Evolutionary conservation across 2,797 vertebrate genomes (phyloP).

Genomic region (Clarias pachynema): DNA sequence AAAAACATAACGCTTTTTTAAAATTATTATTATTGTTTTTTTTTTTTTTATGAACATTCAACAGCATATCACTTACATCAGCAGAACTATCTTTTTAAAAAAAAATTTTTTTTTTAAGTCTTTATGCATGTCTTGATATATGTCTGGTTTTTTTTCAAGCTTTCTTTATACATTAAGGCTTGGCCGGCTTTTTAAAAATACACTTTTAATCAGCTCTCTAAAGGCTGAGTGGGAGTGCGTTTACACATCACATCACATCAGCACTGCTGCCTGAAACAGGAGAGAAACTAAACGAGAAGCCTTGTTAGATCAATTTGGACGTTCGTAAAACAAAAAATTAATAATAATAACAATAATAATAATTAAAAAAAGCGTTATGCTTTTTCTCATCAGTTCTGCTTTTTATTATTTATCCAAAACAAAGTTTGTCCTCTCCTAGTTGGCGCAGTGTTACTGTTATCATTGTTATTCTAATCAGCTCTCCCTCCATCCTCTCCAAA

Average conservation of each 20-base stretch:
- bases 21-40: no score
- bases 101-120: background rate
- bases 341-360: no score
- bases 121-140: background rate
- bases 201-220: conserved; percentile 22
- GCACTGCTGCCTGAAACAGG: background rate
- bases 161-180: background rate
- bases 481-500: conserved; percentile 1
- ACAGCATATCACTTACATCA: background rate
- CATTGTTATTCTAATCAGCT: conserved; percentile 13
- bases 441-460: background rate
- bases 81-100: background rate
- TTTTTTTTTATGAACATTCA: background rate
- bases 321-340: background rate
- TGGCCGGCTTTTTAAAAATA: background rate
- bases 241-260: background rate
- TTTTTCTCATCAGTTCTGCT: background rate
- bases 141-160: background rate
- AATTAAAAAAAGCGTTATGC: background rate
- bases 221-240: background rate
- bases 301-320: background rate
- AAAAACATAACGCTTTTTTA: background rate
- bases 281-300: background rate
- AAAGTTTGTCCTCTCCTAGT: background rate
- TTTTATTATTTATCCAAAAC: background rate